These are phyloP conservation scores for Aphelenchoides fujianensis DNA, from an alignment of 1,140 invertebrate genomes.

Conservation along the genomic window DNA sequence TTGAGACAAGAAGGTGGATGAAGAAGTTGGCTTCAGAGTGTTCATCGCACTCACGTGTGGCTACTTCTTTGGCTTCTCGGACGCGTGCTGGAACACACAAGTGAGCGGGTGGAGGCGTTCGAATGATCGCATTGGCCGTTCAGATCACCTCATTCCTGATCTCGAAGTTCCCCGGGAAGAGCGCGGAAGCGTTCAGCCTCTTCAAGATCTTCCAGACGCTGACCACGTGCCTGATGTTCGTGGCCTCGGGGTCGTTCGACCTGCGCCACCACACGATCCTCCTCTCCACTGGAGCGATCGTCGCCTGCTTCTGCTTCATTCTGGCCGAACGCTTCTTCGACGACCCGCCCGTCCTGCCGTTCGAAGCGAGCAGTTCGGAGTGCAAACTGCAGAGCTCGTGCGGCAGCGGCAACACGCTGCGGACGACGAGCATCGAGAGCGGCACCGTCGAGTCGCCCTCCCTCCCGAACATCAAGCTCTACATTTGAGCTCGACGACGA, in stretches of 20 bases:
- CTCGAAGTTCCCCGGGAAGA: constrained; percentile 77
- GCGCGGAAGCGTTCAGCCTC: constrained; percentile 84
- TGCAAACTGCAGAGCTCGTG: not conserved
- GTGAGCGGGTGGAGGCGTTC: constrained; percentile 73
- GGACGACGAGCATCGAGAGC: not conserved
- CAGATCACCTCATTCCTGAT: constrained; percentile 67
- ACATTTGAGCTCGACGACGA: not conserved
- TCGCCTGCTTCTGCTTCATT: not conserved
- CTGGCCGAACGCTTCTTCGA: not conserved
- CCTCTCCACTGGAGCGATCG: not conserved
- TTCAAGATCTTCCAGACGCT: constrained; percentile 79
- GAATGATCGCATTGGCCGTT: not conserved
- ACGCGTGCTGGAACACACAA: constrained; percentile 44
- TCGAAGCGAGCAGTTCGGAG: not conserved
- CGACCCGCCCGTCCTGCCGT: not conserved
- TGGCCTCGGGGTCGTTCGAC: not conserved
- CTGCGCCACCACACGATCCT: not conserved
- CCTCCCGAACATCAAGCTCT: not conserved
- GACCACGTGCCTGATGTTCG: not conserved
- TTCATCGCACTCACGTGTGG: constrained; percentile 80
- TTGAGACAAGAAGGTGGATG: constrained; percentile 57
- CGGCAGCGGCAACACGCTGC: not conserved
- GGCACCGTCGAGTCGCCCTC: not conserved
- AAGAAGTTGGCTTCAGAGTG: constrained; percentile 67
- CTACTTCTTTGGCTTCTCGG: constrained; percentile 80